Evolutionary conservation across 2,797 vertebrate genomes (phyloP).

Genomic region (Hydrolagus colliei): DNA sequence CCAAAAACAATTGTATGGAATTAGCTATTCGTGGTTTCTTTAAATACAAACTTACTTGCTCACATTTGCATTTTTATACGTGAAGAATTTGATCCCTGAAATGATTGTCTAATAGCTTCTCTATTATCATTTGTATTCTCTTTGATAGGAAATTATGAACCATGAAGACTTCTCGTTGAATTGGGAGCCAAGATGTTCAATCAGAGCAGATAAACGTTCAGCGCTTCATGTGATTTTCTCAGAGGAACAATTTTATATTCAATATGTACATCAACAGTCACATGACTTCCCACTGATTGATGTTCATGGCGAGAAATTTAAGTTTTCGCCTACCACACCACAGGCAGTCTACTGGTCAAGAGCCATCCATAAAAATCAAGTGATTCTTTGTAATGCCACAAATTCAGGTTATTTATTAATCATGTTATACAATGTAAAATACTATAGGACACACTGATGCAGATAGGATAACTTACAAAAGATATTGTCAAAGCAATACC

Average conservation of each 20-base stretch:
- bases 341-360: not conserved
- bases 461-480: not conserved
- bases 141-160: slow-evolving; percentile 7
- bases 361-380: not conserved
- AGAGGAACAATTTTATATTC: not conserved
- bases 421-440: not conserved
- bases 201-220: not conserved
- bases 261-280: not conserved
- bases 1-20: not conserved
- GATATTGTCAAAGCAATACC: too few species aligned
- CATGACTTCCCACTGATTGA: not conserved
- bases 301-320: not conserved
- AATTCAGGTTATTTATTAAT: not conserved
- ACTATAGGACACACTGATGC: not conserved
- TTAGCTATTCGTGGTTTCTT: not conserved
- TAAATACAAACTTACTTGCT: not conserved
- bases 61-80: not conserved
- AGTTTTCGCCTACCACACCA: not conserved
- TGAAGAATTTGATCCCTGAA: not conserved
- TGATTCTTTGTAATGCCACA: not conserved
- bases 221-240: not conserved
- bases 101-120: not conserved
- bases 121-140: not conserved
- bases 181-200: not conserved
- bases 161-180: not conserved